Conservation (phyloP, 2,888 invertebrate genomes). For the Drosophila atripex region DNA sequence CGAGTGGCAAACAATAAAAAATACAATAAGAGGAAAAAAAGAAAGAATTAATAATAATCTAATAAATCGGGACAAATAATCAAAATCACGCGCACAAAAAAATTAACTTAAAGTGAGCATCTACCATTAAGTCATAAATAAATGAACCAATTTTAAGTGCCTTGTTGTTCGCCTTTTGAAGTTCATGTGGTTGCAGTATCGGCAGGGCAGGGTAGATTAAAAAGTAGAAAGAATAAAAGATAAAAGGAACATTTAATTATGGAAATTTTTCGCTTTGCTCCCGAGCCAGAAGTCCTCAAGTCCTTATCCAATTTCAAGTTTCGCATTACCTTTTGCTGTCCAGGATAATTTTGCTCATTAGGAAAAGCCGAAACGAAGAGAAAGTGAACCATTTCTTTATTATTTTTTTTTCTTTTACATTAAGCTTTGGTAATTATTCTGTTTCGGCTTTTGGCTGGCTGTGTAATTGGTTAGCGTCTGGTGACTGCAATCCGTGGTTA, state of each 20-base stretch:
- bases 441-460: slow-evolving; percentile 10
- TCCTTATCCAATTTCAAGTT: slow-evolving; percentile 32
- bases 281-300: slow-evolving; percentile 2
- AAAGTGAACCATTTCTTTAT: slow-evolving; percentile 15
- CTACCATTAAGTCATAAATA: neutral
- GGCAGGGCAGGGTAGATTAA: neutral
- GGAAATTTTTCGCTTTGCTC: slow-evolving; percentile 30
- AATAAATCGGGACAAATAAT: neutral
- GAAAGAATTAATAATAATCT: slow-evolving; percentile 12
- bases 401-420: slow-evolving; percentile 8
- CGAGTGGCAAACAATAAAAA: slow-evolving; percentile 36
- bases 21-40: neutral
- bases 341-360: slow-evolving; percentile 38
- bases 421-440: slow-evolving; percentile 33
- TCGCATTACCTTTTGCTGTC: slow-evolving; percentile 27
- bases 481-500: slow-evolving; percentile 11
- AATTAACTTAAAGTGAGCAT: slow-evolving; percentile 26
- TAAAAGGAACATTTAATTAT: slow-evolving; percentile 31
- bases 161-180: neutral
- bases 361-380: neutral
- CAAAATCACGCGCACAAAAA: slow-evolving; percentile 1
- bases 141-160: neutral
- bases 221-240: slow-evolving; percentile 1
- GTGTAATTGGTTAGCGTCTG: slow-evolving; percentile 36
- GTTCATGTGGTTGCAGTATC: slow-evolving; percentile 25